A percentile compares a stretch with the other conserved stretches of the same genome.
Conservation (phyloP, 2,888 invertebrate species). For the Nomada fabriciana region DNA sequence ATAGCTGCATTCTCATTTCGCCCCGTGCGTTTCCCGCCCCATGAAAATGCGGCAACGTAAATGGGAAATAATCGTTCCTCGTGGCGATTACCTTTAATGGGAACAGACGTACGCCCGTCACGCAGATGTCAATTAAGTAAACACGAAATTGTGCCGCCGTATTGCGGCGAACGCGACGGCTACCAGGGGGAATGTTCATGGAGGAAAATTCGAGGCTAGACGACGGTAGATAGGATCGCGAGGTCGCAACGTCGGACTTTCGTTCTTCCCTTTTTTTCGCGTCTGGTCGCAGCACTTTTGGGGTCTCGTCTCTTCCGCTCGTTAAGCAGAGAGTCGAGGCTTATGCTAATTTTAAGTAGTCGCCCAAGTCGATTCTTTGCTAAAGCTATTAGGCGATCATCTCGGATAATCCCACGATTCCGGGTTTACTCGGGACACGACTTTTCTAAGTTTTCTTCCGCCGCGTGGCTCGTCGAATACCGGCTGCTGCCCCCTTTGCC, state of each 20-base stretch:
- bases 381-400: conserved; percentile 84
- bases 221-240: background rate
- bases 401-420: conserved; percentile 83
- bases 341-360: conserved; percentile 83
- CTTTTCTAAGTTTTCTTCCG: conserved; percentile 82
- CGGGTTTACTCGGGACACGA: conserved; percentile 80
- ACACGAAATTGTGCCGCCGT: background rate
- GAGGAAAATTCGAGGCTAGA: background rate
- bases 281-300: conserved; percentile 81
- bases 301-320: conserved; percentile 82
- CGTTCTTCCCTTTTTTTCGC: conserved; percentile 58
- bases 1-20: conserved; percentile 20
- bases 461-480: conserved; percentile 35
- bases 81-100: conserved; percentile 11
- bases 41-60: conserved; percentile 22
- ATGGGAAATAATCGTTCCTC: conserved; percentile 32
- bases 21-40: conserved; percentile 12
- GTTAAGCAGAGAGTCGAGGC: conserved; percentile 78
- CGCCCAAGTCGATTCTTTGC: conserved; percentile 82
- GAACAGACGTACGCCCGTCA: conserved; percentile 19
- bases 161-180: background rate
- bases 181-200: background rate
- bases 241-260: conserved; percentile 43
- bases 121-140: conserved; percentile 24
- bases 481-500: conserved; percentile 7